Evolutionary conservation across 2,888 invertebrate genomes (phyloP), one percentile per base, ranked within the genome.

Genomic region (Diaprepes abbreviatus): DNA sequence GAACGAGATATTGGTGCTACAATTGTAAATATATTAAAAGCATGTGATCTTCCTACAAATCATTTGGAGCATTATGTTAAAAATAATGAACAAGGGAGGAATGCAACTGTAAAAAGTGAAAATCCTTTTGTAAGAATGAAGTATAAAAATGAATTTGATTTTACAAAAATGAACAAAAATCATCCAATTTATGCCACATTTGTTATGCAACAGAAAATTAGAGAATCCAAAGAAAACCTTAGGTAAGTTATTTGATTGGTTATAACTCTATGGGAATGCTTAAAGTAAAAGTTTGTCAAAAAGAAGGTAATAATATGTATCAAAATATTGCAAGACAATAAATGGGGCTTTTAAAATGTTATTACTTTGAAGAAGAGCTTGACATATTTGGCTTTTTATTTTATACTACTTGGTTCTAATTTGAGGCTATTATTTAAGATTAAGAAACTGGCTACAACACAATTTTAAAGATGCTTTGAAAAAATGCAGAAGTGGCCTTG

Each of bases 41-140:
- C 92, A 28, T 96, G 95, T 84, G 89, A 93, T 81, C 88, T 97
- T 71, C 89, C 96, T 3, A 94, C 96, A n/a, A 92, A 92, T 43
- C 95, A 94, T 85, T 87, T 96, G 4, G 94, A 95, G 81, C 64
- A 77, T 76, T 75, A 70, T 80, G 14, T 45, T 28, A 55, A 38
- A 19, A 55, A 14, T 14, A 36, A 3, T 10, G 4, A 38, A 24
- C 55, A 24, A 43, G 45, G 21, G 16, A 16, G 21, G 43, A 45
- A 14, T n/a, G 17, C 48, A 40, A 14, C n/a, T 6, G 21, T 14
- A 21, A n/a, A 62, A 43, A 50, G 73, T 21, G 67, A 64, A 52
- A 69, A 70, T 16, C 66, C 62, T 21, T 70, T 62, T 57, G 54
- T 31, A 16, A 54, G 73, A 52, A 60, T 75, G 3, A 74, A 52